Conservation (phyloP, 2,113 vertebrate genomes). For the Tauraco erythrolophus region DNA sequence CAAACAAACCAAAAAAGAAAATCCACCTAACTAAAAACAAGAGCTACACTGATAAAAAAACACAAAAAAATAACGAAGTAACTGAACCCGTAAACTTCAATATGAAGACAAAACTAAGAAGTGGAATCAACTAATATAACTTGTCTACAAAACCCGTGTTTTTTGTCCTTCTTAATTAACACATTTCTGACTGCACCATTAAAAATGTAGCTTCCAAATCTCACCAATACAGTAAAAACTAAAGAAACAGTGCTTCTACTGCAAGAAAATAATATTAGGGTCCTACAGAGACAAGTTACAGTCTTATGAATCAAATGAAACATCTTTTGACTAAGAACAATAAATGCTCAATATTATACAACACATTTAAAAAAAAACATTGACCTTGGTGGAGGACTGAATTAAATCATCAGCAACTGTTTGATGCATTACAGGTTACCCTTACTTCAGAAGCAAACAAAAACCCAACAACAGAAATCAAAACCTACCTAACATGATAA, state of each 20-base stretch:
- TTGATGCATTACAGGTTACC: background rate
- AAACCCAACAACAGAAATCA: background rate
- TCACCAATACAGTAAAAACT: background rate
- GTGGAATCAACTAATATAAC: background rate
- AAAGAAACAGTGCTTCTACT: background rate
- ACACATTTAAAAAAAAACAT: background rate
- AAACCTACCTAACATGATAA: background rate
- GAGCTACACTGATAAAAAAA: background rate
- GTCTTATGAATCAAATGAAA: background rate
- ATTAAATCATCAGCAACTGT: background rate
- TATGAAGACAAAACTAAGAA: background rate
- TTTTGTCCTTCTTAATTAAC: background rate
- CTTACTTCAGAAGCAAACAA: background rate
- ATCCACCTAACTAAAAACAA: background rate
- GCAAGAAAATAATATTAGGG: background rate
- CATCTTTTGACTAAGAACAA: background rate
- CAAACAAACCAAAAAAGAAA: background rate
- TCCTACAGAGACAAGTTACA: background rate
- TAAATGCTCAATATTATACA: background rate
- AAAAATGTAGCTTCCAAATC: background rate
- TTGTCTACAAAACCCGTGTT: background rate
- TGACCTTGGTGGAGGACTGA: background rate
- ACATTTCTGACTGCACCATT: background rate
- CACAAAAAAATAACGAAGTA: background rate
- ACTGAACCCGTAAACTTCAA: background rate